Percentiles rank a stretch among this genome's conserved stretches.
These are phyloP conservation scores for Echinops telfairi DNA, from an alignment of 2,113 vertebrate genomes.

Conservation along the genomic window DNA sequence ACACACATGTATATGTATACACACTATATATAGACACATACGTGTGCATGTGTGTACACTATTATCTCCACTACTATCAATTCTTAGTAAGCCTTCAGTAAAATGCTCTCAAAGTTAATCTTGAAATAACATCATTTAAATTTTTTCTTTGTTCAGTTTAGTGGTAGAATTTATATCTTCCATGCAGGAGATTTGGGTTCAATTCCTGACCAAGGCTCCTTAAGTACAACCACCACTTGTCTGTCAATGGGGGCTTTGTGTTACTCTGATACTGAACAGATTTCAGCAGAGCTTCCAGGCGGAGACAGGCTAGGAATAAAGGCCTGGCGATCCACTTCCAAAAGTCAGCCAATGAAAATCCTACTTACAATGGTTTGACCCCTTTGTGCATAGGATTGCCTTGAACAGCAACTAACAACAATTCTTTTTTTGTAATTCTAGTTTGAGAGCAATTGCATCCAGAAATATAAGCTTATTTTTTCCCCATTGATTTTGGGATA, in stretches of 20 bases:
- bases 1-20: no score
- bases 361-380: background rate
- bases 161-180: background rate
- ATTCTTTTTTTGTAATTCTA: background rate
- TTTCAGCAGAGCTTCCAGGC: background rate
- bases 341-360: background rate
- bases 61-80: background rate
- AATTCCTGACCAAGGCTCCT: background rate
- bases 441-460: background rate
- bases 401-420: background rate
- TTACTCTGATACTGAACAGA: background rate
- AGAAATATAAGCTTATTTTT: background rate
- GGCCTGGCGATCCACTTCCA: background rate
- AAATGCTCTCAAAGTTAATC: background rate
- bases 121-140: slow-evolving; percentile 38
- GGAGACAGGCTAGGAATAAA: background rate
- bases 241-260: background rate
- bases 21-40: no score
- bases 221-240: background rate
- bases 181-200: background rate
- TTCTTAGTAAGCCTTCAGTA: background rate
- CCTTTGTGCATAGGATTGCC: background rate
- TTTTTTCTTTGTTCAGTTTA: background rate
- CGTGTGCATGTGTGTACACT: no score
- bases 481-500: background rate